phyloP scores from a whole-genome alignment of 1,140 invertebrate genomes.

The Cheumatopsyche charites region DNA sequence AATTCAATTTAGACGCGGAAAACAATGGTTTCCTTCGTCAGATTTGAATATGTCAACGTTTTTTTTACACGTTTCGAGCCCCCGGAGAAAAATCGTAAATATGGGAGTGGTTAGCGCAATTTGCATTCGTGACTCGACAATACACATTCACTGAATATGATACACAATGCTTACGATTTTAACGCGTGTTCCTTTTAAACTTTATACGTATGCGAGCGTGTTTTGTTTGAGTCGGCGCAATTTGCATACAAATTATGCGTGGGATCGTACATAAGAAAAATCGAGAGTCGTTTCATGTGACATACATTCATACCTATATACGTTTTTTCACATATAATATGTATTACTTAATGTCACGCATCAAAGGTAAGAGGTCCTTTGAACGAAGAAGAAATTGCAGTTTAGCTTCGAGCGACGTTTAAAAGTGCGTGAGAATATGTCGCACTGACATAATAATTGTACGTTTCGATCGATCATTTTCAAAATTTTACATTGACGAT shows the following conservation, averaged over 20 bases:
- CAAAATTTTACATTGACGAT: no score
- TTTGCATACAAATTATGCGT: conserved; percentile 24
- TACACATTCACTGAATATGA: conserved; percentile 19
- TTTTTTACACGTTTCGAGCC: neutral
- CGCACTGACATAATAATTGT: no score
- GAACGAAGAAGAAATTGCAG: neutral
- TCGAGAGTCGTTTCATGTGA: conserved; percentile 8
- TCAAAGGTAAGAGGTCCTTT: neutral
- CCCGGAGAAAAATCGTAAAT: neutral
- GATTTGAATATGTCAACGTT: conserved; percentile 10
- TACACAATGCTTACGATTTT: conserved; percentile 12
- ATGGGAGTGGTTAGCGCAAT: conserved; percentile 17
- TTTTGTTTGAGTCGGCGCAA: conserved; percentile 6
- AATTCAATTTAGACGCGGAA: neutral
- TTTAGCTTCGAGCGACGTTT: neutral
- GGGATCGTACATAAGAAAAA: conserved; percentile 7
- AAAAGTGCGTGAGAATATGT: no score
- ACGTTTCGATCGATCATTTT: no score
- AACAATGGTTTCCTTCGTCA: conserved; percentile 4
- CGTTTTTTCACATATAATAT: neutral
- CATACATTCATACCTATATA: neutral
- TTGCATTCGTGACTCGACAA: conserved; percentile 25
- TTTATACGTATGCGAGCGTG: neutral
- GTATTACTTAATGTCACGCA: neutral
- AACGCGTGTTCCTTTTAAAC: conserved; percentile 1